Evolutionary conservation across 2,113 vertebrate species (phyloP).

Genomic region (Thalassarche chlororhynchos): DNA sequence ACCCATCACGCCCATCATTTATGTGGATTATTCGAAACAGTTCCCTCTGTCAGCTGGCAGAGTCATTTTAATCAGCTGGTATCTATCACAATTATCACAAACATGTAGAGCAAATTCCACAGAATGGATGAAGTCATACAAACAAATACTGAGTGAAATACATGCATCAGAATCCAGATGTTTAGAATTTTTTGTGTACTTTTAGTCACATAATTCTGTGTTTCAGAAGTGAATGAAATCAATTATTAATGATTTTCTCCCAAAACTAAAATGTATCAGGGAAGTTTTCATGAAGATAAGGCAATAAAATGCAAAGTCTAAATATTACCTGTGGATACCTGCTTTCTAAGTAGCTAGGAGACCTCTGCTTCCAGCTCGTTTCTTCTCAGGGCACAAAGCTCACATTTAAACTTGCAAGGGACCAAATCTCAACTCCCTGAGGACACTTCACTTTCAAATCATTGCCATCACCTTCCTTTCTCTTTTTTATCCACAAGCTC

Average conservation of each 20-base stretch:
- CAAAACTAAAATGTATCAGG: neutral
- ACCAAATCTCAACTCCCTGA: neutral
- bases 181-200: neutral
- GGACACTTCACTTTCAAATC: neutral
- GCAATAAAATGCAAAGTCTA: neutral
- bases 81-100: neutral
- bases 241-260: neutral
- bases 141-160: neutral
- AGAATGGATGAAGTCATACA: rapidly evolving
- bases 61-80: neutral
- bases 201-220: neutral
- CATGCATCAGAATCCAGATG: neutral
- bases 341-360: neutral
- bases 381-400: neutral
- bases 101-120: neutral
- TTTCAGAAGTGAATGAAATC: neutral
- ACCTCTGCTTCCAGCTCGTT: neutral
- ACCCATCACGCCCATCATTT: neutral
- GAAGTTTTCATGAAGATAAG: neutral
- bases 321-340: neutral
- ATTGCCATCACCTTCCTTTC: neutral
- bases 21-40: neutral
- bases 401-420: neutral
- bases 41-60: neutral
- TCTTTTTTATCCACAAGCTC: neutral